Base-by-base conservation (phyloP, 2,888 invertebrate species). In the Oxystoma pomonae region DNA sequence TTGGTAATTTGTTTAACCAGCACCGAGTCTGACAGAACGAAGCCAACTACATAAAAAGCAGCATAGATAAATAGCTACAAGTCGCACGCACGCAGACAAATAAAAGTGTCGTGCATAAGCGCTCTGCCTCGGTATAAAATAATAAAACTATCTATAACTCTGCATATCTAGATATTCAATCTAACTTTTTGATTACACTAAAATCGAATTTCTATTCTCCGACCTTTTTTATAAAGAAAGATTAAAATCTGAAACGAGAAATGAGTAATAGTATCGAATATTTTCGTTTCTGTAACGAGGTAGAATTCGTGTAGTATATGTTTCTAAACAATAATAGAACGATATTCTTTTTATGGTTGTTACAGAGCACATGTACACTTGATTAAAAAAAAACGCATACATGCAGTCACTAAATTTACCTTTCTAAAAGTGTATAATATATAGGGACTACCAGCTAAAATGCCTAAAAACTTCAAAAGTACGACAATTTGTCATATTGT, bases 111-210 rank as follows among this genome's bases (percentile, higher is more conserved):
- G 35, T 35, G 35, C 12, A 35, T 12, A 35, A 3, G 12, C 35
- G 12, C 35, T 3, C 35, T 35, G 35, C 12, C 35, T 35, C 35
- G 3, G 3, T 50, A 50, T 50, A 50, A 50, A 50, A 50, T 9
- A 53, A 53, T 53, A 53, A 53, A 53, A 53, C 53, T 35, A 35
- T 35, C 53, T 53, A 16, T 53, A 53, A 53, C 53, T 16, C 17
- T 7, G 53, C 53, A 17, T 53, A 53, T 53, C 53, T 53, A 5
- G 19, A 19, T 19, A 19, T 53, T 53, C n/a, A 53, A 53, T 53
- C 53, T 53, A 53, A 16, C 53, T 53, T 53, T 53, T 53, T 19
- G 53, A 53, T 53, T 53, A 53, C 53, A 53, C 53, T 53, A 53
- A 53, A 53, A 53, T 53, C 53, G 53, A 53, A 53, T 53, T 53